Evolutionary conservation across 1,140 invertebrate species (phyloP), one percentile per base, ranked within the genome.

Genomic region (Teleogryllus occipitalis): DNA sequence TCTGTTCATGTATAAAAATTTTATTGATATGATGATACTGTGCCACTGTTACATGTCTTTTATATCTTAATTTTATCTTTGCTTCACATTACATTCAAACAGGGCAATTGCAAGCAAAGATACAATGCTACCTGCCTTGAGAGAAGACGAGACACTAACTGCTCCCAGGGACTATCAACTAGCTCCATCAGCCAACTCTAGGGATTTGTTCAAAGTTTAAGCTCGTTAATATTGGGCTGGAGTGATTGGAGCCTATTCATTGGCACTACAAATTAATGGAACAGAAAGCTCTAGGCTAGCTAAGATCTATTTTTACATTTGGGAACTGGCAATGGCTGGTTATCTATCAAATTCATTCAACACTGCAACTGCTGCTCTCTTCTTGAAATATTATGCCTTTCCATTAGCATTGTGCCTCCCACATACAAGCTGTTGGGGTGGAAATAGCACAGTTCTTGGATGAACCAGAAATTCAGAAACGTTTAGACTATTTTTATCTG

Each of bases 41-140:
- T 65, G 54, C 54, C 54, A 65, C 54, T 65, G 54, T 65, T 65
- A 65, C 54, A 65, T 65, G 54, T 65, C 54, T 65, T 65, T 65
- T 65, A 65, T 65, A 65, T 65, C 54, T 65, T 65, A 65, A 65
- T 65, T n/a, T 65, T 14, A 65, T 18, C 10, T 65, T 65, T 65
- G 54, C 54, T 65, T 65, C 54, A 65, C 54, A 65, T 65, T 65
- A 65, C 54, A 65, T 65, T 65, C 54, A 65, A 65, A 65, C 54
- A 65, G 54, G 54, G 54, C 54, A 65, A 65, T 18, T 65, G 54
- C 54, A 65, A 65, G 54, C 54, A 65, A 65, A 65, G 54, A 65
- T 65, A 65, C 54, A 65, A 65, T 65, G 54, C 54, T 65, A 65
- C 54, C 54, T 65, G 54, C 54, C 54, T 65, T 65, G 54, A 65